These are phyloP conservation scores for Thymelicus lineola DNA, from an alignment of 2,888 invertebrate genomes.

Conservation along the genomic window DNA sequence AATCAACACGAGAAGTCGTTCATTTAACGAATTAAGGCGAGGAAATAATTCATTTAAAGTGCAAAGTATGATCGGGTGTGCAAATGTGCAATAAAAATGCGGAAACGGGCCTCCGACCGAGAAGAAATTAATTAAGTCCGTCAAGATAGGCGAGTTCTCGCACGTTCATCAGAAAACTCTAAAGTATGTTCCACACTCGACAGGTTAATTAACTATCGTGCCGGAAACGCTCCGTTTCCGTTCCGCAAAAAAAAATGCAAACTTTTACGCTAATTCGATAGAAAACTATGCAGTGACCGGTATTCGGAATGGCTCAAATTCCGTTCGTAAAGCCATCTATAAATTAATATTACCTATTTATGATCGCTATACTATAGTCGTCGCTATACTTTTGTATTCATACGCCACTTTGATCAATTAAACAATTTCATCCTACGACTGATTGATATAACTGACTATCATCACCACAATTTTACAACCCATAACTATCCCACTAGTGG, in stretches of 20 bases:
- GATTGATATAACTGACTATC: too few relatives aligned
- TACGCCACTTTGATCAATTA: too few relatives aligned
- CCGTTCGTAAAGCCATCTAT: neutral
- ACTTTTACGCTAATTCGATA: constrained; percentile 18
- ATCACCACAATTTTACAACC: too few relatives aligned
- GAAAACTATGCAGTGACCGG: neutral
- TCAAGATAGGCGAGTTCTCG: constrained; percentile 28
- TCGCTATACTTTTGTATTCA: neutral
- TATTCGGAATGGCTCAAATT: constrained; percentile 1
- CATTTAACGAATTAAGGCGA: constrained; percentile 15
- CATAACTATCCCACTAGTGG: too few relatives aligned
- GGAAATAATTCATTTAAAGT: constrained; percentile 30
- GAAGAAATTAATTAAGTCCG: constrained; percentile 31
- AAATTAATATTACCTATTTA: neutral
- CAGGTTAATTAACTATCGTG: constrained; percentile 31
- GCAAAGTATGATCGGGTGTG: constrained; percentile 19
- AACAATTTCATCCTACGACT: too few relatives aligned
- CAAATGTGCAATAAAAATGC: constrained; percentile 18
- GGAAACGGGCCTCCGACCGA: constrained; percentile 18
- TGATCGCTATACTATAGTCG: neutral
- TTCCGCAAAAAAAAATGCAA: constrained; percentile 10
- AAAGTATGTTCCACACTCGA: constrained; percentile 31
- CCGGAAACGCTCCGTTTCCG: constrained; percentile 31
- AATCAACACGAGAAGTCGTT: constrained; percentile 24
- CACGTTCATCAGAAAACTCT: constrained; percentile 25